These are phyloP conservation scores for Ptychoptera contaminata DNA, from an alignment of 2,888 invertebrate genomes.

Conservation along the genomic window DNA sequence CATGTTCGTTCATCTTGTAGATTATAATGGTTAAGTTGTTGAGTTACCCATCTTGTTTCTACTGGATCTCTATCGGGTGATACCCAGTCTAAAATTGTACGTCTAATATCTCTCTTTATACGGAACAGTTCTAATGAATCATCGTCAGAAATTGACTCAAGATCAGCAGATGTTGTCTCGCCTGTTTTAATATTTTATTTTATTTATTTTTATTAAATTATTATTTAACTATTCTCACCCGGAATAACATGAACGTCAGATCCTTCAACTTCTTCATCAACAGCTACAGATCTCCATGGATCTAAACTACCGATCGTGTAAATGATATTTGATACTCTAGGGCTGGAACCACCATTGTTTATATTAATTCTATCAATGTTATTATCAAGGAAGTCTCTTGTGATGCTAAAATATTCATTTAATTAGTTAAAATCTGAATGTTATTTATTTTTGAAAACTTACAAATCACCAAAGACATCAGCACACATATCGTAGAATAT, in stretches of 20 bases:
- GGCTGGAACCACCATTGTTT: slow-evolving; percentile 25
- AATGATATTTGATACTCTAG: slow-evolving; percentile 26
- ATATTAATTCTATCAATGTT: slow-evolving; percentile 21
- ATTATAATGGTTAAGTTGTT: slow-evolving; percentile 42
- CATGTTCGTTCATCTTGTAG: slow-evolving; percentile 36
- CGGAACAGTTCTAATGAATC: no score
- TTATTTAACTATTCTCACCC: no score
- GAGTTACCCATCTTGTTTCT: slow-evolving; percentile 32
- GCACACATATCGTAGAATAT: slow-evolving; percentile 26
- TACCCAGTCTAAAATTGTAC: no score
- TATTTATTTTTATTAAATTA: no score
- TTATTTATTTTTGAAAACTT: slow-evolving; percentile 9
- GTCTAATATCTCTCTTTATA: no score
- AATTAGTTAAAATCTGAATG: not conserved
- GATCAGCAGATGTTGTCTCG: no score
- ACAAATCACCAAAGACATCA: slow-evolving; percentile 23
- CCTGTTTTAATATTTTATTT: no score
- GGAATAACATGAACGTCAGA: no score
- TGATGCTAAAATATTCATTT: not conserved
- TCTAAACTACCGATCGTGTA: slow-evolving; percentile 32
- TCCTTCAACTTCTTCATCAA: slow-evolving; percentile 16
- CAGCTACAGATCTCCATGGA: slow-evolving; percentile 33
- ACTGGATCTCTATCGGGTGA: slow-evolving; percentile 14
- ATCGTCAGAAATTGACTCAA: no score
- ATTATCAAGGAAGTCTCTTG: no score